These are phyloP conservation scores for Philereme transversata DNA, from an alignment of 2,888 invertebrate genomes.

Conservation along the genomic window DNA sequence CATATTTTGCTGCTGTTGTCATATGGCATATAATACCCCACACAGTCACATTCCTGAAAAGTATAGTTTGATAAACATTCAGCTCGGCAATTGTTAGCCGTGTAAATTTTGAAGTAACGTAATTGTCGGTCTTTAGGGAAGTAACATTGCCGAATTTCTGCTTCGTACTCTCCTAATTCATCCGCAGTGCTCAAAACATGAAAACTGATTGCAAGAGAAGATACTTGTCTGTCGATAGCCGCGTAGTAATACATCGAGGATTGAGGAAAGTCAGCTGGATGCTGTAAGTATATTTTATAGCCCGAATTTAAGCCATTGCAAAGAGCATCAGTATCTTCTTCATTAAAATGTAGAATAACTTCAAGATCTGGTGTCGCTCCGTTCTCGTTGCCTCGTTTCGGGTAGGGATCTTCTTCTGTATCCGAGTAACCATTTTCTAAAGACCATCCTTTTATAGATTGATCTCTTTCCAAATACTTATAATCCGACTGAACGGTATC, in stretches of 20 bases:
- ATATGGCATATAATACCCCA: slow-evolving; percentile 57
- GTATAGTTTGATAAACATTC: slow-evolving; percentile 59
- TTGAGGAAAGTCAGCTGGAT: slow-evolving; percentile 54
- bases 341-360: not conserved
- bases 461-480: slow-evolving; percentile 9
- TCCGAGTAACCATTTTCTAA: slow-evolving; percentile 6
- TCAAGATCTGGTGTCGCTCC: slow-evolving; percentile 8
- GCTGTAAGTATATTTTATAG: slow-evolving; percentile 52
- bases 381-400: slow-evolving; percentile 12
- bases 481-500: slow-evolving; percentile 19
- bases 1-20: slow-evolving; percentile 26
- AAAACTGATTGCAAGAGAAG: slow-evolving; percentile 52
- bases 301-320: slow-evolving; percentile 16
- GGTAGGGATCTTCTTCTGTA: not conserved
- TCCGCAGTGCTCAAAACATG: slow-evolving; percentile 47
- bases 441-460: slow-evolving; percentile 8
- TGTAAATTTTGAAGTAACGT: slow-evolving; percentile 56
- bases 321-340: slow-evolving; percentile 31
- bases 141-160: slow-evolving; percentile 56
- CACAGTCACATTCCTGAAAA: slow-evolving; percentile 46
- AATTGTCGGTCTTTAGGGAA: slow-evolving; percentile 45
- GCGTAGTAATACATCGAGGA: slow-evolving; percentile 21
- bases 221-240: slow-evolving; percentile 41
- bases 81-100: slow-evolving; percentile 53
- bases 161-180: slow-evolving; percentile 38